Evolutionary conservation across 2,797 vertebrate genomes (phyloP).

Genomic region (Alca torda): DNA sequence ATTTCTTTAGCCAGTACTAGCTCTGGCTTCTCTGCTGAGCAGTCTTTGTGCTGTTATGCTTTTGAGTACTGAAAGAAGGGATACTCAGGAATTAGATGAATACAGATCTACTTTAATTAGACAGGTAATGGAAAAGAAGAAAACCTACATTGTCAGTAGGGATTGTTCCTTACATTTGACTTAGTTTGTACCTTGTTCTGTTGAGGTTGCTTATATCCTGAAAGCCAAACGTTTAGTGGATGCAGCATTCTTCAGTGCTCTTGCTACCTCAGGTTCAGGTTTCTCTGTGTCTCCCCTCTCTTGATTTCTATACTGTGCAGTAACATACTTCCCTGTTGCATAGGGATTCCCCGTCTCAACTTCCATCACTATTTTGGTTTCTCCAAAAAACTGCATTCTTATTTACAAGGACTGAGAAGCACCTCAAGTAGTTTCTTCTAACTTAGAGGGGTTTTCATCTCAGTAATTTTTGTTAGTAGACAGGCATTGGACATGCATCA

Average conservation of each 20-base stretch:
- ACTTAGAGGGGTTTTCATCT: background rate
- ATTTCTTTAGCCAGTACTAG: background rate
- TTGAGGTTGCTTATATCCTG: background rate
- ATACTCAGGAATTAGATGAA: background rate
- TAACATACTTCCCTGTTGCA: background rate
- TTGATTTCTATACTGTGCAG: background rate
- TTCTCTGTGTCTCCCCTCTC: background rate
- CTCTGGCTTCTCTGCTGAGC: background rate
- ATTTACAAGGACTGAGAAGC: background rate
- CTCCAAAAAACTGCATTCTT: background rate
- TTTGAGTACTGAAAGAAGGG: background rate
- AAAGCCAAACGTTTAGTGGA: background rate
- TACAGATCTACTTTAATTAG: background rate
- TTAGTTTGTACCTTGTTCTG: background rate
- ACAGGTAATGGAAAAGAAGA: background rate
- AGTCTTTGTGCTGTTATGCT: background rate
- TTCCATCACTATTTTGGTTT: background rate
- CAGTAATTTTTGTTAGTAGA: background rate
- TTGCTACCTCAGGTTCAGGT: background rate
- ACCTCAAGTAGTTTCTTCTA: background rate
- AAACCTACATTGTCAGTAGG: background rate
- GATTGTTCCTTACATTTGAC: background rate
- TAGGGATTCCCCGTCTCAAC: background rate
- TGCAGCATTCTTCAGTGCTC: background rate
- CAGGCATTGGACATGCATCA: background rate